Percentiles rank a stretch among this genome's conserved stretches.
These are phyloP conservation scores for Hermaeophaga mercurialis DNA, from an alignment of 2,888 invertebrate genomes.

Conservation along the genomic window DNA sequence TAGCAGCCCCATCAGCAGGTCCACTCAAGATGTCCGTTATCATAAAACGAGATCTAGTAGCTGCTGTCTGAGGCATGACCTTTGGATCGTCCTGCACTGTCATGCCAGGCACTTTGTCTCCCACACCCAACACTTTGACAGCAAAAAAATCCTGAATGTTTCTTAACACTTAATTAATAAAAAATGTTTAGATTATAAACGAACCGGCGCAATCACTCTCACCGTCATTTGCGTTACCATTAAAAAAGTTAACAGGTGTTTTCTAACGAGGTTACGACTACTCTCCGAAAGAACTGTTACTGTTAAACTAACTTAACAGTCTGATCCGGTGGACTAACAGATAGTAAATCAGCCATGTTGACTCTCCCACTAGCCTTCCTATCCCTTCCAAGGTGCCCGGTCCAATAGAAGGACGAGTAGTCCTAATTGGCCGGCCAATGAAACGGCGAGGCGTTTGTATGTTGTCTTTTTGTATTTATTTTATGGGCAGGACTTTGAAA, in stretches of 20 bases:
- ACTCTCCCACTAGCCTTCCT: constrained; percentile 45
- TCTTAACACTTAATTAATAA: constrained; percentile 5
- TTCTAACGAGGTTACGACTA: constrained; percentile 27
- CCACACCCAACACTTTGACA: constrained; percentile 55
- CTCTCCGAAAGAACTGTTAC: constrained; percentile 48
- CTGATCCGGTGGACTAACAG: constrained; percentile 41
- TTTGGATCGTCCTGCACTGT: constrained; percentile 59
- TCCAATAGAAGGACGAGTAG: constrained; percentile 46
- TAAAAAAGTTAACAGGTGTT: constrained; percentile 39
- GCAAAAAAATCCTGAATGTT: constrained; percentile 15
- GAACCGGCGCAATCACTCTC: constrained; percentile 14
- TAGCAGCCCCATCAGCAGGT: constrained; percentile 63
- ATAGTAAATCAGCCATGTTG: constrained; percentile 59
- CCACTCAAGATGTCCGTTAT: constrained; percentile 84
- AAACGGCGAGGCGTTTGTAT: constrained; percentile 49
- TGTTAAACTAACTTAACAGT: constrained; percentile 53
- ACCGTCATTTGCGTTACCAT: constrained; percentile 7
- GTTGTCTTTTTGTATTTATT: constrained; percentile 54
- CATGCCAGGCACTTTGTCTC: constrained; percentile 56
- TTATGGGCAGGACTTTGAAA: constrained; percentile 56
- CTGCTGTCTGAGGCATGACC: constrained; percentile 56
- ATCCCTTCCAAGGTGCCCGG: constrained; percentile 38
- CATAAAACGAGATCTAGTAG: constrained; percentile 83
- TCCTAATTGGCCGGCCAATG: constrained; percentile 53
- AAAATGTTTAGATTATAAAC: not conserved